Base-by-base conservation (phyloP, 64 coral and sea anemone species). In the Porites australiensis region DNA sequence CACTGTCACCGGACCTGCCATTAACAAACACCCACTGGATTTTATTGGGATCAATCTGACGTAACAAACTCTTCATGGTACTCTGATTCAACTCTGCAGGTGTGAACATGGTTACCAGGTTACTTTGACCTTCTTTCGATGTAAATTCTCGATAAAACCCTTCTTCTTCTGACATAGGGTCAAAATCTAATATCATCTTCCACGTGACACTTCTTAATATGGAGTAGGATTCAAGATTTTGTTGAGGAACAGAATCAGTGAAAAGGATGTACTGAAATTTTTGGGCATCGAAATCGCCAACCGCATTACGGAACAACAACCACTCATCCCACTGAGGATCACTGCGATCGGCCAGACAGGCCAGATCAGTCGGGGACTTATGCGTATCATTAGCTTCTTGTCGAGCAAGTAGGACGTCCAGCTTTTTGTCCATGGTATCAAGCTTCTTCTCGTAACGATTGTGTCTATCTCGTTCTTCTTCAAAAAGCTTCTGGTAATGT, bases 11-110 rank as follows among this genome's bases (percentile, higher is more conserved):
- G 27, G 86, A 46, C n/a, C 89, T 64, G 64, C 75, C 94, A 60
- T 91, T 91, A 13, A 91, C 88, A 91, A 95, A 95, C n/a, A 95
- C 18, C 94, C 94, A 95, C 20, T 87, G 88, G 13, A 37, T 88
- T 65, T 87, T 87, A 2, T 70, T 77, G 5, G 87, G 44, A 88
- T 91, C 89, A 16, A 95, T 91, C 18, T 91, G 83, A 3, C 89
- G 44, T 4, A 79, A 2, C 27, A 95, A 58, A 47, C 49, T 67
- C 1, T 7, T 14, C 19, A 87, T 88, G 12, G 82, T 22, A 43
- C 50, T 14, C 12, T 82, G 43, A 37, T 83, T 54, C 19, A 95
- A 18, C 3, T 91, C 82, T 55, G 16, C 83, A 8, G 94, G 94
- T 5, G 94, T 95, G 16, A 83, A 62, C 92, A 95, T 64, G 50